Evolutionary conservation across 2,113 vertebrate species (phyloP), one percentile per base, ranked within the genome.

Genomic region (Cepphus grylle): DNA sequence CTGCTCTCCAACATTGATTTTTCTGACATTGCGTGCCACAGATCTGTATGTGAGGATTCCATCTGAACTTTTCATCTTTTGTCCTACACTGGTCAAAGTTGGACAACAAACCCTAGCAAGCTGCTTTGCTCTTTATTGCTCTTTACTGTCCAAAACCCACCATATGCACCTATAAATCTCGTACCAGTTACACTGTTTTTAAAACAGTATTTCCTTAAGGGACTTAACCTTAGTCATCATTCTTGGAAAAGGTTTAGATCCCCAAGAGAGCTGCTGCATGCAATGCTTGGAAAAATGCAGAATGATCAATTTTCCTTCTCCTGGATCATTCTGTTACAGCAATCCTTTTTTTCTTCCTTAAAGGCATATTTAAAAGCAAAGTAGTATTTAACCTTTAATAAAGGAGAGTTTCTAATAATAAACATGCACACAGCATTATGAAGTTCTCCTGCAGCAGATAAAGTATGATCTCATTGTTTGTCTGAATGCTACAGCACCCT

Each of bases 221-320:
- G 73, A 94, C 14, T 26, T 19, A 45, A 79, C 73, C 84, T 94
- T 93, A 96, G 81, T 95, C 87, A 95, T 65, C 2, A 0, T 61
- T 81, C 93, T 91, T 94, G 93, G 94, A 96, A 93, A 91, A 81
- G 47, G 40, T 78, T 93, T 87, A 82, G 84, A 62, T 81, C 61
- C 84, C 76, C 80, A 59, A 81, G 86, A 95, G 69, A 96, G 50
- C 66, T 82, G 36, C 72, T 84, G 87, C 47, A 62, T 17, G 9
- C 32, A 86, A 86, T 43, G 72, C 70, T 40, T 81, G 72, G 83
- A 71, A 94, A 95, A 96, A 94, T 58, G 89, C 66, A 86, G 50
- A 94, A 93, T 63, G n/a, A 87, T 94, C 61, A 14, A 26, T 69
- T 77, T 73, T 81, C 59, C 66, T 89, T 80, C 88, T 95, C 83